Base-by-base conservation (phyloP, 2,113 vertebrate species). In the Pelusios castaneus region DNA sequence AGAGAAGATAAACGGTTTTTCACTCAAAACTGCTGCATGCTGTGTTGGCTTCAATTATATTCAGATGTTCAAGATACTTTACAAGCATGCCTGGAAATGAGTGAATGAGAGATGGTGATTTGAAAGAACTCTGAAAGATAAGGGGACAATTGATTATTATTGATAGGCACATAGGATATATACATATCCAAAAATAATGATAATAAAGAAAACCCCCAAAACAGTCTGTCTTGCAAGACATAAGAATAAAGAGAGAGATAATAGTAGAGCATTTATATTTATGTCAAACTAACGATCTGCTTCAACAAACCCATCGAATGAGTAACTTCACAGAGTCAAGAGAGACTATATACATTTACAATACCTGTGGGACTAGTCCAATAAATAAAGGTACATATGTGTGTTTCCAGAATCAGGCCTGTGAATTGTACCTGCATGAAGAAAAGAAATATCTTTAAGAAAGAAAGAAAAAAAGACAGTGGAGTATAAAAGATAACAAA, bases 41-140 rank as follows among this genome's bases (percentile, higher is more conserved):
- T 93, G 87, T 96, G 97, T 96, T 87, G 84, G 41, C 95, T 93
- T 96, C 85, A 97, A 95, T 92, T 97, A 95, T 96, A 94, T 93
- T 97, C 96, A 97, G 92, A 94, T 93, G 85, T 93, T 95, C 25
- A 73, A 95, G 92, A 97, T 97, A 89, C 90, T 84, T 17, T 4
- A 86, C 47, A 95, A 80, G 58, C 43, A 38, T 43, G 6, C 8
- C 34, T 84, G 79, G 91, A 91, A 95, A 91, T 76, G 84, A 91
- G 45, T 70, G 82, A 80, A 73, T 88, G 60, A 90, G 75, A 83
- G 27, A 55, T 94, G 81, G 60, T 47, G 52, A 91, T 92, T 94
- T 92, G 34, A 94, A 88, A 92, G 91, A 93, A 92, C 47, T 93
- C 80, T 45, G 1, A 52, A 89, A 95, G 91, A 96, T 94, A 95